Base-by-base conservation (phyloP, 2,797 vertebrate genomes). In the Caiman crocodilus region DNA sequence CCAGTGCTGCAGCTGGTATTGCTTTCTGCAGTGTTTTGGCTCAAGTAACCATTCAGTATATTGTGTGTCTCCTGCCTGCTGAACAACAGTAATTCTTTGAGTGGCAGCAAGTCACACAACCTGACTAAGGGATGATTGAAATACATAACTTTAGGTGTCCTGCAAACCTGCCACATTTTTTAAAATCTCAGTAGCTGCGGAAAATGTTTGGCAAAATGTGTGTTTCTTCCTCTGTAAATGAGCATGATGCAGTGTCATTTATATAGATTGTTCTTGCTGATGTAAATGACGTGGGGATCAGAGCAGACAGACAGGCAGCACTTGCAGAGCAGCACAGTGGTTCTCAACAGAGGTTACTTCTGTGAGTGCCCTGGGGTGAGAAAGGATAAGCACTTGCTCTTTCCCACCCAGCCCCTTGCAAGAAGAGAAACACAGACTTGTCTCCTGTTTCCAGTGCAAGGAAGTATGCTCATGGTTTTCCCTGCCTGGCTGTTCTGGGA, bases 351-450 rank as follows among this genome's bases (percentile, higher is more conserved):
- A 42, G 7, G 42, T 10, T 42, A 42, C 42, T 42, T 42, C 42
- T 42, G 42, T 8, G 42, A 35, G 1, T 1, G 2, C 0, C 42
- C 42, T 42, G 0, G 75, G 71, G 7, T 12, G 28, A 20, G 56
- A 71, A 59, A 56, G 50, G 16, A 73, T 65, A 81, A 17, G 35
- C 2, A 0, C 64, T 73, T 59, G 15, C 1, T 0, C 6, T 65
- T 76, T 0, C 78, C 42, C 42, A 42, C 42, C 42, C 42, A 42
- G 42, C 9, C 42, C 42, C 42, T 10, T 42, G 42, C 42, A 42
- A 42, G 42, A 42, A 42, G 42, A 42, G 42, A 42, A 42, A 42
- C 42, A 42, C 42, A 42, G 42, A 42, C 42, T 42, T 42, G 42
- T 42, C 42, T 42, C 42, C 8, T 42, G 42, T 42, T 8, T 42